phyloP scores from a whole-genome alignment of 2,797 vertebrate genomes.

The Sitta carolinensis region DNA sequence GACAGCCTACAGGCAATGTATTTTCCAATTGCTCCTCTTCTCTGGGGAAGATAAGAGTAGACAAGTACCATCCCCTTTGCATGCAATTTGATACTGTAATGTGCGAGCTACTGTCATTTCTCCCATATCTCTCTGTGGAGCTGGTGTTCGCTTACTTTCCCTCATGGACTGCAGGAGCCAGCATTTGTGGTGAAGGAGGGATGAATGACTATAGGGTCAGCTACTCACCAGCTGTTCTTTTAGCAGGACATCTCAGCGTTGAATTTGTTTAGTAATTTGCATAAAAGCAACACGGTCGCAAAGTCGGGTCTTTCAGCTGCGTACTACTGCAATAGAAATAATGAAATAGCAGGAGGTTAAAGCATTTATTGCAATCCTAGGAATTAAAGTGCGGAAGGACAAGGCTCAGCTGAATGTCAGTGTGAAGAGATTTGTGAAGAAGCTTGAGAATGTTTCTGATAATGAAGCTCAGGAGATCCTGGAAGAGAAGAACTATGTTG shows the following conservation, averaged over 20 bases:
- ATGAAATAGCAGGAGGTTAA: not conserved
- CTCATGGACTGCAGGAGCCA: not conserved
- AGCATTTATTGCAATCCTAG: constrained; percentile 65
- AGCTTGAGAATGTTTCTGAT: constrained; percentile 51
- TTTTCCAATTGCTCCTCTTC: not conserved
- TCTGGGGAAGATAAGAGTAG: too few relatives aligned
- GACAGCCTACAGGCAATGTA: not conserved
- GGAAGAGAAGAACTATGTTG: constrained; percentile 85
- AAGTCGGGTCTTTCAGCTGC: not conserved
- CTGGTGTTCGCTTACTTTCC: not conserved
- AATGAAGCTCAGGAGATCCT: constrained; percentile 74
- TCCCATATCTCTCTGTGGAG: not conserved
- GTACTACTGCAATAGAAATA: not conserved
- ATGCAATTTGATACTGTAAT: fast-evolving
- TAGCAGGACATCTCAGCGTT: not conserved
- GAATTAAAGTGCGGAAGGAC: constrained; percentile 66
- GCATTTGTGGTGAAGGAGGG: not conserved
- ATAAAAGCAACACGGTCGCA: not conserved
- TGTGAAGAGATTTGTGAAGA: constrained; percentile 77
- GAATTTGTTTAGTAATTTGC: not conserved
- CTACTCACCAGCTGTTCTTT: not conserved
- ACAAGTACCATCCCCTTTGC: not conserved
- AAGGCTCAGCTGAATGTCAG: constrained; percentile 76
- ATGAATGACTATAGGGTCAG: not conserved
- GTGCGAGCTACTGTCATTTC: not conserved